A percentile compares a stretch with the other conserved stretches of the same genome.
Evolutionary conservation across 1,140 invertebrate genomes (phyloP).

Genomic region (Gonioctena quinquepunctata): DNA sequence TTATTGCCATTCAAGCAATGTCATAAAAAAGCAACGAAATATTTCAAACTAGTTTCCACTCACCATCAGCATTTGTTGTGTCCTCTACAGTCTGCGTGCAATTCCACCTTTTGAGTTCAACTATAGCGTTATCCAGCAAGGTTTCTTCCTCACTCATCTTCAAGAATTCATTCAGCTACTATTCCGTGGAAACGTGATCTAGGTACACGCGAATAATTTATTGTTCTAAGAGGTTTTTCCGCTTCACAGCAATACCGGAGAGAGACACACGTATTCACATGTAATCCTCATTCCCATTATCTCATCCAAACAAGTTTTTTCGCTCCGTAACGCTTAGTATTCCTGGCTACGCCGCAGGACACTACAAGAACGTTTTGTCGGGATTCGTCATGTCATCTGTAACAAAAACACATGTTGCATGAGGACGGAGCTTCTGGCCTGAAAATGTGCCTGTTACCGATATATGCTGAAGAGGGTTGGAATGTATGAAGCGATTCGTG

Average conservation of each 20-base stretch:
- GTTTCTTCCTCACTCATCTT: not conserved
- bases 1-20: too few species aligned
- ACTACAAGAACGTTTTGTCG: not conserved
- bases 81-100: not conserved
- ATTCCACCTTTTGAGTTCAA: not conserved
- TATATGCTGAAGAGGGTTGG: too few species aligned
- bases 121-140: not conserved
- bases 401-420: conserved; percentile 9
- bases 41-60: not conserved
- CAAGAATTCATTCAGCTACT: not conserved
- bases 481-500: too few species aligned
- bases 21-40: too few species aligned
- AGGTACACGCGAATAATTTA: too few species aligned
- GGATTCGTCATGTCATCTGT: not conserved
- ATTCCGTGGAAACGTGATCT: not conserved
- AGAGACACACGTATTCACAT: not conserved
- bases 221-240: too few species aligned
- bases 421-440: not conserved
- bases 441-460: not conserved
- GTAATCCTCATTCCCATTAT: not conserved
- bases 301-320: not conserved
- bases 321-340: not conserved
- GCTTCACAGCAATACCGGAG: not conserved
- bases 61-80: not conserved
- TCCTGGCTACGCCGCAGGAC: not conserved